A percentile compares a stretch with the other conserved stretches of the same genome.
Conservation (phyloP, 2,113 vertebrate genomes). For the Scytalopus superciliaris region DNA sequence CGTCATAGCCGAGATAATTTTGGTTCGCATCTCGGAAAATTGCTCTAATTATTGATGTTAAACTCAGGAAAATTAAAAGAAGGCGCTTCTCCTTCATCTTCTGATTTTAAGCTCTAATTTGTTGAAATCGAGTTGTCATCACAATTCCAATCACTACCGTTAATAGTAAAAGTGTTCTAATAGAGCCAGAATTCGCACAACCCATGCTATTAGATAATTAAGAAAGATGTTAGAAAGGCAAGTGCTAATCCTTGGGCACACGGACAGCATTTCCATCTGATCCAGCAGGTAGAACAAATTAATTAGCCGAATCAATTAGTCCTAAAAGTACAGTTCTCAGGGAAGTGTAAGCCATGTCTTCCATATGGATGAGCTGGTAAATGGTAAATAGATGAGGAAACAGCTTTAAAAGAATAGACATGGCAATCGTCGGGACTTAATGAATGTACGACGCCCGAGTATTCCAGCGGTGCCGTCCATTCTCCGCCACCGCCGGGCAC, state of each 20-base stretch:
- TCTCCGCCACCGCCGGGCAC: background rate
- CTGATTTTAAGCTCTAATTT: conserved; percentile 93
- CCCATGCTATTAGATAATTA: conserved; percentile 99
- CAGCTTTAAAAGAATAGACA: conserved; percentile 64
- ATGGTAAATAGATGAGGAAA: conserved; percentile 64
- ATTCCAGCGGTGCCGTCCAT: background rate
- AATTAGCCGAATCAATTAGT: conserved; percentile 89
- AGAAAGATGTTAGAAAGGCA: conserved; percentile 88
- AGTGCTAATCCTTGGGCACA: conserved; percentile 88
- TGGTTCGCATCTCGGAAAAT: conserved; percentile 85
- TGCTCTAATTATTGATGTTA: conserved; percentile 98
- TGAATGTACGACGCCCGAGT: background rate
- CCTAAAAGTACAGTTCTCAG: conserved; percentile 77
- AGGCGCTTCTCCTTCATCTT: conserved; percentile 90
- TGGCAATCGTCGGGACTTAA: conserved; percentile 24
- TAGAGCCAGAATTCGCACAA: conserved; percentile 91
- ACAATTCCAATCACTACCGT: conserved; percentile 95
- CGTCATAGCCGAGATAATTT: conserved; percentile 81
- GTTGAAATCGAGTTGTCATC: conserved; percentile 94
- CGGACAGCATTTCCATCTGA: conserved; percentile 85
- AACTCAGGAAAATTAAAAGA: conserved; percentile 94
- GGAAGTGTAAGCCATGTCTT: conserved; percentile 71
- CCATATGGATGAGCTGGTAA: conserved; percentile 79
- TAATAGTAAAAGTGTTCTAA: conserved; percentile 97
- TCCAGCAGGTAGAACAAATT: conserved; percentile 90